phyloP scores from a whole-genome alignment of 2,113 vertebrate genomes.

The Chaetura pelagica region DNA sequence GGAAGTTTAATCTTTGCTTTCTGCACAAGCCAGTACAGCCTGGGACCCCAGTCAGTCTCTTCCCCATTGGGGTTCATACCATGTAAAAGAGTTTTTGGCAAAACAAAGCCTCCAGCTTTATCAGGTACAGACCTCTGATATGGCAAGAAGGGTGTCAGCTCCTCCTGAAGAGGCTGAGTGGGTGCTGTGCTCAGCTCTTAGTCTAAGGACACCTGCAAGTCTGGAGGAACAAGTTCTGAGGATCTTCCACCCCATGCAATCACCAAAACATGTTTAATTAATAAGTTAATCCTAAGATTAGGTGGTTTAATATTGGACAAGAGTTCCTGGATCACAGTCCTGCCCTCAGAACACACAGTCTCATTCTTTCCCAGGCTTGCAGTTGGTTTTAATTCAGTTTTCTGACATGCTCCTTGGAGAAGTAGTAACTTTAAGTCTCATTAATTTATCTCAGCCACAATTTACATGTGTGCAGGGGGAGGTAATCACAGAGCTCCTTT shows the following conservation, averaged over 20 bases:
- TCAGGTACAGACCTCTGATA: not conserved
- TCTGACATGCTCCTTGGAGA: fast-evolving
- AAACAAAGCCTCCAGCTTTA: not conserved
- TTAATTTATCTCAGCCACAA: constrained; percentile 4
- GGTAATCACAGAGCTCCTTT: constrained; percentile 48
- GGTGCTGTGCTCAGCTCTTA: not conserved
- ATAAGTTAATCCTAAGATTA: not conserved
- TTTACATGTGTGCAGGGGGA: not conserved
- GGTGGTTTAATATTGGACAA: not conserved
- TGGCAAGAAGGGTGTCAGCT: not conserved
- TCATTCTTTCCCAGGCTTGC: not conserved
- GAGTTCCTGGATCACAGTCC: not conserved
- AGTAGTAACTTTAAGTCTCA: not conserved
- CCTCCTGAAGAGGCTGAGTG: not conserved
- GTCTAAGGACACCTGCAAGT: not conserved
- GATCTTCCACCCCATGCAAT: not conserved
- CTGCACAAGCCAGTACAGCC: not conserved
- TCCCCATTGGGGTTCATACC: not conserved
- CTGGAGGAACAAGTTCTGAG: not conserved
- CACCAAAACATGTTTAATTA: not conserved
- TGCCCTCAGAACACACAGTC: not conserved
- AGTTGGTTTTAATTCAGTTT: not conserved
- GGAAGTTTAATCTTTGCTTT: not conserved
- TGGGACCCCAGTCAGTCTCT: not conserved
- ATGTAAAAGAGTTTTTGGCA: fast-evolving